Evolutionary conservation across 2,888 invertebrate species (phyloP).

Genomic region (Lepetodrilus schrolli): DNA sequence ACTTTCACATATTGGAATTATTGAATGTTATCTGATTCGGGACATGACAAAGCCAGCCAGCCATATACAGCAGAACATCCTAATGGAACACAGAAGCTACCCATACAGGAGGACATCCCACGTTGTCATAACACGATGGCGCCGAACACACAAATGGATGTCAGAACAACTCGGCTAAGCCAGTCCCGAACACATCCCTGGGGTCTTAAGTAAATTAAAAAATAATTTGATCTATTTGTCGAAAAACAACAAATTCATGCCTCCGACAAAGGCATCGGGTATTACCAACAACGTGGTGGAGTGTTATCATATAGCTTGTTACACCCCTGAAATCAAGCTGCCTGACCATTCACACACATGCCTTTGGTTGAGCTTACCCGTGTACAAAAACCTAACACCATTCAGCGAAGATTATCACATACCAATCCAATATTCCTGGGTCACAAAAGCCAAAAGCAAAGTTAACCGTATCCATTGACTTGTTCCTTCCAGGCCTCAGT

Average conservation of each 20-base stretch:
- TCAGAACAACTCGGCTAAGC: conserved; percentile 15
- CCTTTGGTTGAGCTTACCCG: background rate
- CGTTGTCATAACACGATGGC: no score
- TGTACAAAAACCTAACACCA: background rate
- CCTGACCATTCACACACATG: background rate
- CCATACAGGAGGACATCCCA: no score
- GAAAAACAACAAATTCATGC: conserved; percentile 7
- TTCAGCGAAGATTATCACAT: conserved; percentile 7
- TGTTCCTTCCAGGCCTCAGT: background rate
- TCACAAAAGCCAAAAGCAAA: conserved; percentile 25
- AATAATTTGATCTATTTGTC: conserved; percentile 20
- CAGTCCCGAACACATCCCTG: background rate
- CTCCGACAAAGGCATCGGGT: background rate
- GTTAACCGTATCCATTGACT: conserved; percentile 6
- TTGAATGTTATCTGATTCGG: no score
- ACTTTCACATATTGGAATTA: no score
- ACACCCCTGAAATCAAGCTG: background rate
- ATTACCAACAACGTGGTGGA: background rate
- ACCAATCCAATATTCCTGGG: conserved; percentile 1
- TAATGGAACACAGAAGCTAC: no score
- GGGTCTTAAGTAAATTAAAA: conserved; percentile 25
- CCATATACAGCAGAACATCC: no score
- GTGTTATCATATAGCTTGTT: conserved; percentile 4
- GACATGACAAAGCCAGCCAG: no score
- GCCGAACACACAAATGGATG: conserved; percentile 21